Base-by-base conservation (phyloP, 2,113 vertebrate species). In the Isichthys henryi region DNA sequence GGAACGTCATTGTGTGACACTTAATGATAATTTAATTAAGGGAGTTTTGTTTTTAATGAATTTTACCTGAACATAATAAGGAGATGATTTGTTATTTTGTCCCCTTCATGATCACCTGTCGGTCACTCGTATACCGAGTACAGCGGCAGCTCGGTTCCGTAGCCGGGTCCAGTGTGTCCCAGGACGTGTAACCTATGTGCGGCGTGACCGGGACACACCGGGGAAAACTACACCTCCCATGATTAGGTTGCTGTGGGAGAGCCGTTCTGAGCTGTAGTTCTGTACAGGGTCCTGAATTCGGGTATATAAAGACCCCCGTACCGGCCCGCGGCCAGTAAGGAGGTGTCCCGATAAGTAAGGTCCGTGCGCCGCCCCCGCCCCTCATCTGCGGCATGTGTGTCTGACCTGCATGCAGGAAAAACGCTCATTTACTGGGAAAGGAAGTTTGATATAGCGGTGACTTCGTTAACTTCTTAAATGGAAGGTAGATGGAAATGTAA, bases 21-120 rank as follows among this genome's bases (percentile, higher is more conserved):
- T 91, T 92, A 19, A 95, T 95, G 93, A 91, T 92, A 91, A 95
- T 95, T 92, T 93, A 94, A 95, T 95, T 93, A 91, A 35, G 49
- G 17, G 66, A 23, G 53, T 35, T 88, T 70, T 70, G 74, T 46
- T n/a, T 90, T 77, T 80, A 90, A 43, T 87, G 85, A 87, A 48
- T 89, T 88, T 86, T 48, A 13, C 21, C 88, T 88, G 87, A 91
- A 92, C 92, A 92, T 93, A 48, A 46, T 84, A 80, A 43, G 74
- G 35, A 46, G 13, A 23, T 84, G 82, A 8, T 48, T 84, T 46
- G 82, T 84, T 23, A 19, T 45, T 84, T 84, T 39, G 45, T 84
- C 48, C 45, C 45, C 9, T 48, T 48, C 43, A 48, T 46, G 19
- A 48, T 48, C 82, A 84, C 21, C 82, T 84, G 43, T 48, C 21